phyloP scores from a whole-genome alignment of 2,888 invertebrate species.

The Eristalis intricaria region DNA sequence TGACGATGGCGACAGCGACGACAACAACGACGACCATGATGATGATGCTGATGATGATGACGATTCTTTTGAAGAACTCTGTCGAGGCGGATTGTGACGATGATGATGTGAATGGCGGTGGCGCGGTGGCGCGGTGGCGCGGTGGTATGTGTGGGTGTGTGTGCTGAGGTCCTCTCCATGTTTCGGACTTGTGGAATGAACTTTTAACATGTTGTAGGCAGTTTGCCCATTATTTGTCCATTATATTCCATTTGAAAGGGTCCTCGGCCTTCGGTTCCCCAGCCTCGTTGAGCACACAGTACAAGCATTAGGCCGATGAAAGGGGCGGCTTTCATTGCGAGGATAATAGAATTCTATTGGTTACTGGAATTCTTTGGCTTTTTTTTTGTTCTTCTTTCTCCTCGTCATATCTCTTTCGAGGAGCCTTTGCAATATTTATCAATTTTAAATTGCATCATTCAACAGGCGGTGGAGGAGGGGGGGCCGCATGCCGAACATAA shows the following conservation, averaged over 20 bases:
- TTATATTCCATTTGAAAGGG: constrained; percentile 68
- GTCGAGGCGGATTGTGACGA: not conserved
- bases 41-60: not conserved
- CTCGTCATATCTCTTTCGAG: not conserved
- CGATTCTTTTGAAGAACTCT: not conserved
- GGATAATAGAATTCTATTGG: constrained; percentile 62
- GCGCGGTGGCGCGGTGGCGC: no score
- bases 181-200: constrained; percentile 57
- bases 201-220: constrained; percentile 67
- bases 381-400: not conserved
- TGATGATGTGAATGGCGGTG: not conserved
- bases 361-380: constrained; percentile 29
- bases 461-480: not conserved
- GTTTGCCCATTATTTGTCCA: constrained; percentile 72
- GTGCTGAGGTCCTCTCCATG: constrained; percentile 11
- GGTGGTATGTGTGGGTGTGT: constrained; percentile 7
- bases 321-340: constrained; percentile 52
- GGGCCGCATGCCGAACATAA: constrained; percentile 36
- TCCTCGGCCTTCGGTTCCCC: constrained; percentile 50
- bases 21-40: not conserved
- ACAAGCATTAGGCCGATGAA: constrained; percentile 68
- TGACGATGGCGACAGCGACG: not conserved
- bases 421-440: constrained; percentile 65
- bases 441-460: constrained; percentile 65
- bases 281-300: constrained; percentile 45